Evolutionary conservation across 1,140 invertebrate genomes (phyloP).

Genomic region (Sesamia nonagrioides): DNA sequence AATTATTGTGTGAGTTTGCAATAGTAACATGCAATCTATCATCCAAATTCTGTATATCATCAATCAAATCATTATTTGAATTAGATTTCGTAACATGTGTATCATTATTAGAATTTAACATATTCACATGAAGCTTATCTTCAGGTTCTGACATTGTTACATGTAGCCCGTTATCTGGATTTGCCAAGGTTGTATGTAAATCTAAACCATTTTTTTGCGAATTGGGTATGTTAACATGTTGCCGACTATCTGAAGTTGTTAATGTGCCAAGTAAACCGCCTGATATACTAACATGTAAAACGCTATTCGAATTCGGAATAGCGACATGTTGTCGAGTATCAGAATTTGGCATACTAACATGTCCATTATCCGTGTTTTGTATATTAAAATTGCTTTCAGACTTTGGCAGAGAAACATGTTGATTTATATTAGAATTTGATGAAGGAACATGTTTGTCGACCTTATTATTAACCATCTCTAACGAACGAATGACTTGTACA

Average conservation of each 20-base stretch:
- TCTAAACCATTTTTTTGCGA: constrained; percentile 2
- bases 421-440: constrained; percentile 18
- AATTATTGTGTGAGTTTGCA: background rate
- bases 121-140: constrained; percentile 2
- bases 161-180: background rate
- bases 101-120: constrained; percentile 18
- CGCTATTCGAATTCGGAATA: background rate
- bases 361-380: constrained; percentile 31
- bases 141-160: constrained; percentile 1
- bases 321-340: background rate
- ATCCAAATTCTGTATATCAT: background rate
- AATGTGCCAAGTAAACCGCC: constrained; percentile 16
- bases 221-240: constrained; percentile 10
- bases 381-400: constrained; percentile 21
- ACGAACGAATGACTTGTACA: constrained; percentile 71
- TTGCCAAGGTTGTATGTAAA: constrained; percentile 1
- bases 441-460: constrained; percentile 39
- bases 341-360: constrained; percentile 45
- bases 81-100: constrained; percentile 1
- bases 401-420: background rate
- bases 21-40: background rate
- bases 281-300: constrained; percentile 7
- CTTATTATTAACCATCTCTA: constrained; percentile 59
- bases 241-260: constrained; percentile 2
- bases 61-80: constrained; percentile 8